Conservation (phyloP, 2,797 vertebrate species). For the Percopsis omiscomaycus region DNA sequence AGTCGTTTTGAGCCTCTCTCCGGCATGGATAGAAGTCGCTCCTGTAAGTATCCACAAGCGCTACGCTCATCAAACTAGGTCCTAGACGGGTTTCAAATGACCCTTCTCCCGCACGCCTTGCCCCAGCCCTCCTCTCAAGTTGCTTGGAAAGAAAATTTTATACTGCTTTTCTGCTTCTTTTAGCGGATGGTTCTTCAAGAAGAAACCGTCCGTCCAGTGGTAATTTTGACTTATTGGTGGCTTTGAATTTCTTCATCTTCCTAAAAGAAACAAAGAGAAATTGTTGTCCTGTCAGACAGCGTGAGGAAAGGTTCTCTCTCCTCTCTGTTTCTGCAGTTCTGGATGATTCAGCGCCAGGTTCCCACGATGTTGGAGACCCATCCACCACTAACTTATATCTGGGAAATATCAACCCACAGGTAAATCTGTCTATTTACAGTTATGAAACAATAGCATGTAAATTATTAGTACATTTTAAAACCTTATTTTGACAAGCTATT, state of each 20-base stretch:
- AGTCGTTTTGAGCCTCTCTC: constrained; percentile 96
- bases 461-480: too few relatives aligned
- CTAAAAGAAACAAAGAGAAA: constrained; percentile 39
- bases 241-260: constrained; percentile 66
- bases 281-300: constrained; percentile 37
- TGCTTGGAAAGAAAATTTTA: constrained; percentile 72
- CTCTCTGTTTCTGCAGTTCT: constrained; percentile 82
- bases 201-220: constrained; percentile 98
- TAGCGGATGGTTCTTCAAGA: constrained; percentile 97
- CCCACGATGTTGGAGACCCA: constrained; percentile 97
- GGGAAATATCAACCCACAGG: constrained; percentile 99
- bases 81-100: constrained; percentile 35
- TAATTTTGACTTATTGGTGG: constrained; percentile 83
- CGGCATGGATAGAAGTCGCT: constrained; percentile 87
- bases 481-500: too few relatives aligned
- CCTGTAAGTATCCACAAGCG: constrained; percentile 80
- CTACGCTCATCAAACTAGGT: neutral
- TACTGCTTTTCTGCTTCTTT: constrained; percentile 77
- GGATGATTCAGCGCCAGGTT: constrained; percentile 96
- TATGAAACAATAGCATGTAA: too few relatives aligned
- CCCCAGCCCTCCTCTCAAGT: constrained; percentile 29
- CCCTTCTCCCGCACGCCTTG: constrained; percentile 34
- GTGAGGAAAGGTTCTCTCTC: constrained; percentile 50
- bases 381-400: constrained; percentile 98
- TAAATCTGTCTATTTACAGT: constrained; percentile 47